Evolutionary conservation across 2,797 vertebrate genomes (phyloP), one percentile per base, ranked within the genome.

Genomic region (Heliangelus exortis): DNA sequence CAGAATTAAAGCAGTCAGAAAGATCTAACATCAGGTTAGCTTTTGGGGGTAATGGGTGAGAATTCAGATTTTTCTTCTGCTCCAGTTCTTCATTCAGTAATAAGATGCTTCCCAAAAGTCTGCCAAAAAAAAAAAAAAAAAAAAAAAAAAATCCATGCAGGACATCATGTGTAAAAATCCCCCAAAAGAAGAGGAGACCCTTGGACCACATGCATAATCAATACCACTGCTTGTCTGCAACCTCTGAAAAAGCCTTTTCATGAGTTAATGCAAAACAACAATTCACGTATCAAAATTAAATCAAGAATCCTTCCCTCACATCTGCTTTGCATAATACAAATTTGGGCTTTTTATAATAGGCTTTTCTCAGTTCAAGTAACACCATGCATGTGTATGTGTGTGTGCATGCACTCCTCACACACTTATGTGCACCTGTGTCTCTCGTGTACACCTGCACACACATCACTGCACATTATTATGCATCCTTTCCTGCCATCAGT

Each of bases 371-470:
- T 6, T 7, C 23, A 23, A 31, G 51, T 9, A 54, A 29, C 2
- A 3, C 2, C 0, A 7, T 25, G 3, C 20, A 1, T 25, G 3
- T 41, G 10, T 7, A 47, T 57, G 0, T 31, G 6, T 10, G 10
- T 47, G 16, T 45, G 17, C 2, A 2, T 21, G 36, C 15, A 9
- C 25, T 62, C 17, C 57, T 12, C 28, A 15, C 39, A 3, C 22
- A 6, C n/a, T 28, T 59, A 4, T 0, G 5, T 23, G 41, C 23
- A 2, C 29, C 28, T 43, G 23, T n/a, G 11, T 29, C 16, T 87
- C 55, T 25, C 26, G 3, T 1, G 1, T 31, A 5, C 13, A 7
- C 68, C 55, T 58, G 47, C 2, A 15, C 8, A 18, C 25, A 10
- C n/a, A 2, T 20, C n/a, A 1, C 33, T 57, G 57, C 41, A 34